Percentiles rank a stretch among this genome's conserved stretches.
These are phyloP conservation scores for Istiophorus platypterus DNA, from an alignment of 2,113 vertebrate genomes.

Conservation along the genomic window DNA sequence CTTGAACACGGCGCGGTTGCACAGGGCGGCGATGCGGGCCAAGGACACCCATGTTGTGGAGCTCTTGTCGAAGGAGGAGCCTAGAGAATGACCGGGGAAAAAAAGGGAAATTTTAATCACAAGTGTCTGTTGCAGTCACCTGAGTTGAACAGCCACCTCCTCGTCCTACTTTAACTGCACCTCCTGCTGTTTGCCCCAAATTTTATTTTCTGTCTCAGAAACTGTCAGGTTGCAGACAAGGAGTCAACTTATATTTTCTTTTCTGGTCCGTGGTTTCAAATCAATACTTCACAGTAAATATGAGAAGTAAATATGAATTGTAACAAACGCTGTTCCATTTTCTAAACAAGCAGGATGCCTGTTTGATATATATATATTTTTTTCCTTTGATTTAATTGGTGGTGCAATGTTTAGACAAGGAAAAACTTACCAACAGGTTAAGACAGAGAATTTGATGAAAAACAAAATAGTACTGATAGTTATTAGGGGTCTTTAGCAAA, in stretches of 20 bases:
- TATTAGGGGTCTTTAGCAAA: not conserved
- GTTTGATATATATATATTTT: no score
- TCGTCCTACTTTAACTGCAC: not conserved
- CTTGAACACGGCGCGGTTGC: constrained; percentile 93
- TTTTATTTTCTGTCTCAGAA: not conserved
- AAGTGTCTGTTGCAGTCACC: not conserved
- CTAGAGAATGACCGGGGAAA: constrained; percentile 61
- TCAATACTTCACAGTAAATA: no score
- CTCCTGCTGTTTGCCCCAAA: not conserved
- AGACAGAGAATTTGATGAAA: no score
- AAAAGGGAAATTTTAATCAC: not conserved
- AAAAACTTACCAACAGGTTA: no score
- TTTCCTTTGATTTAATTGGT: no score
- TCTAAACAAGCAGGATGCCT: no score
- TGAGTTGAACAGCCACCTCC: not conserved
- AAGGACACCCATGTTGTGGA: constrained; percentile 91
- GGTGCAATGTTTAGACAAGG: not conserved
- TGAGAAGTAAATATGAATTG: no score
- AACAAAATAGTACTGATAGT: not conserved
- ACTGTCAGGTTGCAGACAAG: not conserved
- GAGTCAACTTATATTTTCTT: no score
- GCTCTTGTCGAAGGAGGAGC: constrained; percentile 92
- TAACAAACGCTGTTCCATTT: not conserved
- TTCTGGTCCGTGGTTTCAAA: no score
- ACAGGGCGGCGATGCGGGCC: constrained; percentile 89